These are phyloP conservation scores for Trematomus loennbergii DNA, from an alignment of 2,113 vertebrate species.

Conservation along the genomic window DNA sequence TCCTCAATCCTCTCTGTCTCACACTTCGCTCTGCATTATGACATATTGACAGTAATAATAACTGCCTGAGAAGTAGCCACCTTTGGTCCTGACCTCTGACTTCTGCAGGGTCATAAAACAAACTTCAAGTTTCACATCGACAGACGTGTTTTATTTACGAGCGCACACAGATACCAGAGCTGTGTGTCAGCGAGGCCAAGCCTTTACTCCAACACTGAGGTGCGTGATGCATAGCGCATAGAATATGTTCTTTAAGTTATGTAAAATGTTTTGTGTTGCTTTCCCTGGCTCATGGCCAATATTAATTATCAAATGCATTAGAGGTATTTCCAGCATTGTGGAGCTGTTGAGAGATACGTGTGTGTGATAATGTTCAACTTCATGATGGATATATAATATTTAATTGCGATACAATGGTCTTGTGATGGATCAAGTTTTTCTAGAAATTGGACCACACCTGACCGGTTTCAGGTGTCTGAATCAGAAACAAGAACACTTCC, in stretches of 20 bases:
- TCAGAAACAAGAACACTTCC: too few species aligned
- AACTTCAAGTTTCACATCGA: background rate
- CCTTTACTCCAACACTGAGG: background rate
- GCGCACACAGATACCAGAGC: background rate
- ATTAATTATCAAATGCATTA: too few species aligned
- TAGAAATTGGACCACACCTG: too few species aligned
- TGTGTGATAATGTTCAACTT: too few species aligned
- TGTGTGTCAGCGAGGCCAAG: background rate
- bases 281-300: too few species aligned
- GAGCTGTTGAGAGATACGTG: too few species aligned
- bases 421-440: too few species aligned
- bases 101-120: slow-evolving; percentile 13
- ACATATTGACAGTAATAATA: background rate
- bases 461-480: too few species aligned
- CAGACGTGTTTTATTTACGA: slow-evolving; percentile 9
- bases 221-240: background rate
- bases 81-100: slow-evolving; percentile 13
- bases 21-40: background rate
- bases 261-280: too few species aligned
- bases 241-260: background rate
- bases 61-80: background rate
- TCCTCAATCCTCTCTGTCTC: background rate
- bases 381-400: too few species aligned
- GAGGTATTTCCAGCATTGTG: too few species aligned
- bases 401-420: too few species aligned